Evolutionary conservation across 2,888 invertebrate genomes (phyloP).

Genomic region (Eumacrocentrus americanus): DNA sequence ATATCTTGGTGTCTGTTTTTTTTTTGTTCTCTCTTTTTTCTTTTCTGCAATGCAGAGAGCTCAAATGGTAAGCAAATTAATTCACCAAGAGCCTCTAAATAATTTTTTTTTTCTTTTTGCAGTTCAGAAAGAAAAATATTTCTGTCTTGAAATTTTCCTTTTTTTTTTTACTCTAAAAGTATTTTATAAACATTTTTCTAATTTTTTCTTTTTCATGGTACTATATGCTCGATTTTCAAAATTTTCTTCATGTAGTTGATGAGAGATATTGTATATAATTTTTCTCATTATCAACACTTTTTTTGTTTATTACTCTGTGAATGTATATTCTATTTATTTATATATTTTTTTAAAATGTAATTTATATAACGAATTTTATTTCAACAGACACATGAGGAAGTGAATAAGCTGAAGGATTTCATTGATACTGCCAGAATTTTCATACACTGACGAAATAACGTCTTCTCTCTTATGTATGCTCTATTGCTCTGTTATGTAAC

Average conservation of each 20-base stretch:
- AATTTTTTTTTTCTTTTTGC: background rate
- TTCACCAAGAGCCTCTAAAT: background rate
- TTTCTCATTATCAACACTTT: background rate
- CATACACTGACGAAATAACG: background rate
- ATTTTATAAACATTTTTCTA: too few relatives aligned
- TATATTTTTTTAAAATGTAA: background rate
- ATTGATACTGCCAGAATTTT: too few relatives aligned
- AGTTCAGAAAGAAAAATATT: too few relatives aligned
- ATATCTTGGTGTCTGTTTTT: conserved; percentile 43
- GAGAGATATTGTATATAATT: too few relatives aligned
- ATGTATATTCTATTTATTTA: background rate
- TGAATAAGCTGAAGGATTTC: too few relatives aligned
- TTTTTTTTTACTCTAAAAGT: too few relatives aligned
- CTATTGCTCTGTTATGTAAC: too few relatives aligned
- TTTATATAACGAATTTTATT: background rate
- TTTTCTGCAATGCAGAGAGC: conserved; percentile 54
- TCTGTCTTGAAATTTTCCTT: too few relatives aligned
- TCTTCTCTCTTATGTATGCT: background rate
- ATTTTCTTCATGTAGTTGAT: too few relatives aligned
- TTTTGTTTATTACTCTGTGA: background rate
- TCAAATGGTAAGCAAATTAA: conserved; percentile 58
- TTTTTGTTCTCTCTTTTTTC: too few relatives aligned
- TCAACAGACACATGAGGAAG: too few relatives aligned
- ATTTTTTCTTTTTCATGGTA: too few relatives aligned
- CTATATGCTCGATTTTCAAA: background rate